These are phyloP conservation scores for Phallusia fumigata DNA, from an alignment of 23 tunicate genomes.

Conservation along the genomic window DNA sequence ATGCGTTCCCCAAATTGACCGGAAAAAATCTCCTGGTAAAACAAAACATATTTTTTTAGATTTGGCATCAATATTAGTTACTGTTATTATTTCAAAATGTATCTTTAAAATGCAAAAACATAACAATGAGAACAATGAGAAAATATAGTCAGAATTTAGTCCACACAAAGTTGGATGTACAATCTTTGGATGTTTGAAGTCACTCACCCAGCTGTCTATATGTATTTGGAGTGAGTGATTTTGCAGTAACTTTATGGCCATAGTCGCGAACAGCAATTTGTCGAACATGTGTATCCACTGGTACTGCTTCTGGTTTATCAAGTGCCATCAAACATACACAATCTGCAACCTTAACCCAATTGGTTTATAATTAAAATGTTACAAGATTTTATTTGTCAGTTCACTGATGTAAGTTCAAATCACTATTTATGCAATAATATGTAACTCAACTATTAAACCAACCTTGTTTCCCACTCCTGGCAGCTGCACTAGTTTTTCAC, in stretches of 20 bases:
- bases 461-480: conserved; percentile 84
- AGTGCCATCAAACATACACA: conserved; percentile 91
- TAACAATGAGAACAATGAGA: no score
- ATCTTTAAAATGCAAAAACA: no score
- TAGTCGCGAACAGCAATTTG: conserved; percentile 75
- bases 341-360: conserved; percentile 63
- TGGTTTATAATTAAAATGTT: neutral
- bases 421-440: no score
- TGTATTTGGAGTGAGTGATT: conserved; percentile 53
- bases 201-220: conserved; percentile 53
- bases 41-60: no score
- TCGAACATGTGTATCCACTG: conserved; percentile 84
- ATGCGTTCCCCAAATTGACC: conserved; percentile 64
- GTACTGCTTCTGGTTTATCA: conserved; percentile 75
- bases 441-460: neutral
- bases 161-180: no score
- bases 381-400: no score
- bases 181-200: neutral
- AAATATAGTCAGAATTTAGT: no score
- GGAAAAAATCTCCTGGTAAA: conserved; percentile 66
- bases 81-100: no score
- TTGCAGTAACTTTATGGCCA: conserved; percentile 34
- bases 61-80: no score
- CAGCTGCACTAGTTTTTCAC: conserved; percentile 26
- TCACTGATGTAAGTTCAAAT: no score